Percentiles rank a stretch among this genome's conserved stretches.
Conservation (phyloP, 2,797 vertebrate species). For the Loris lydekkerianus region DNA sequence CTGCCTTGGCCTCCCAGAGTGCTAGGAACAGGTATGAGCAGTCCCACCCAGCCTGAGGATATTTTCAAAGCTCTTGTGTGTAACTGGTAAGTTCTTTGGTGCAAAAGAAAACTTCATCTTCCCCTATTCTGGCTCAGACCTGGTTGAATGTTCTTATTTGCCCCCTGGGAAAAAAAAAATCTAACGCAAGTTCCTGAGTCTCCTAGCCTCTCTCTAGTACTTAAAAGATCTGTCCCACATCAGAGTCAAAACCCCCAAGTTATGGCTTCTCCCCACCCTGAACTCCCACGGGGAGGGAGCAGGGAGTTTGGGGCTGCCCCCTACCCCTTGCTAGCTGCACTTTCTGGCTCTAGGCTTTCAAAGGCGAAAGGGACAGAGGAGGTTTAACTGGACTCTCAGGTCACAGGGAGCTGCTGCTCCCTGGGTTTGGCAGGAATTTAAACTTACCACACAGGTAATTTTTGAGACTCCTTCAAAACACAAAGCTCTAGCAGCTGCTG, state of each 20-base stretch:
- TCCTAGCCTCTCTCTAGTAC: background rate
- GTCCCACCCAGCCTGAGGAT: no score
- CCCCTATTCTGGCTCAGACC: background rate
- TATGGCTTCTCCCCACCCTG: background rate
- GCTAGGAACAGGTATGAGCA: no score
- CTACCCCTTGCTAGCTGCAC: accelerated
- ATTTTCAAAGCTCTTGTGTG: background rate
- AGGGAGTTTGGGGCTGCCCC: no score
- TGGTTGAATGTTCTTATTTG: background rate
- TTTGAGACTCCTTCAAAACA: background rate
- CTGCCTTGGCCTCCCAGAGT: no score
- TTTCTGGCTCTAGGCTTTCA: background rate
- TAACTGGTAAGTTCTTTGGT: background rate
- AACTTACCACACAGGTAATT: background rate
- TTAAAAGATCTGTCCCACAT: background rate
- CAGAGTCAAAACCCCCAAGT: background rate
- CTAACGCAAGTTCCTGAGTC: background rate
- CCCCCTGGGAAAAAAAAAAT: background rate
- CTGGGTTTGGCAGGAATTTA: background rate
- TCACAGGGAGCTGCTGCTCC: accelerated
- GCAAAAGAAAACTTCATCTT: background rate
- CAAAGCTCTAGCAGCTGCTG: no score
- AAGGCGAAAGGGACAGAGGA: background rate
- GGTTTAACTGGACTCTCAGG: background rate
- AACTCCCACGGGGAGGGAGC: background rate